A percentile compares a stretch with the other conserved stretches of the same genome.
phyloP scores from a whole-genome alignment of 1,140 invertebrate genomes.

The Zaprionus gabonicus region DNA sequence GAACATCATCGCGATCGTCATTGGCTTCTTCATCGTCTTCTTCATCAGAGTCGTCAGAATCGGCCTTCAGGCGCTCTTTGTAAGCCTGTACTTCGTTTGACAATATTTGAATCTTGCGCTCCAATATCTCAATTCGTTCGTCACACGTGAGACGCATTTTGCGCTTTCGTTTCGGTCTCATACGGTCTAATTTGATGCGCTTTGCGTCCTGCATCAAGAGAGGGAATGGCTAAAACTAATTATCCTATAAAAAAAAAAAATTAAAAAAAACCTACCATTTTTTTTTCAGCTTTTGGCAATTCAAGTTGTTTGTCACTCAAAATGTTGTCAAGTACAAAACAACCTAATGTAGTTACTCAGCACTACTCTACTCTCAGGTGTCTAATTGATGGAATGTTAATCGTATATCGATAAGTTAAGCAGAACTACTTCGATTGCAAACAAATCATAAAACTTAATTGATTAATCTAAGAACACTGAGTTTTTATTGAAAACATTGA shows the following conservation, averaged over 20 bases:
- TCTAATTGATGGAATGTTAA: neutral
- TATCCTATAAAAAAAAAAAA: no score
- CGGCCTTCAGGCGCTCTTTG: neutral
- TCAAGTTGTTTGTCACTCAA: neutral
- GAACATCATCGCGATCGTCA: neutral
- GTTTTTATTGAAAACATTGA: neutral
- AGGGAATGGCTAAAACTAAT: no score
- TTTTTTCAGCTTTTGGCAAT: neutral
- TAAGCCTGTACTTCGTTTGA: neutral
- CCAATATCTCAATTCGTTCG: neutral
- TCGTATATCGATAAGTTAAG: neutral
- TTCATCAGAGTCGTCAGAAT: neutral
- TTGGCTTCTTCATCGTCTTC: neutral
- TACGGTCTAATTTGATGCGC: neutral
- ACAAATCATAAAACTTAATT: neutral
- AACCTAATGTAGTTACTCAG: neutral
- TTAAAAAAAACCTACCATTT: neutral
- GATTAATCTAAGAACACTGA: neutral
- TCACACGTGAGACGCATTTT: neutral
- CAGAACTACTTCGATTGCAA: neutral
- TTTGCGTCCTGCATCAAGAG: neutral
- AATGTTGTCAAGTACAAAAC: neutral
- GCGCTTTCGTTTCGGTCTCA: neutral
- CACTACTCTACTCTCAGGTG: neutral
- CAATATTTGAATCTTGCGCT: neutral